Conservation (phyloP, 2,888 invertebrate species). For the Sinelater perroti region DNA sequence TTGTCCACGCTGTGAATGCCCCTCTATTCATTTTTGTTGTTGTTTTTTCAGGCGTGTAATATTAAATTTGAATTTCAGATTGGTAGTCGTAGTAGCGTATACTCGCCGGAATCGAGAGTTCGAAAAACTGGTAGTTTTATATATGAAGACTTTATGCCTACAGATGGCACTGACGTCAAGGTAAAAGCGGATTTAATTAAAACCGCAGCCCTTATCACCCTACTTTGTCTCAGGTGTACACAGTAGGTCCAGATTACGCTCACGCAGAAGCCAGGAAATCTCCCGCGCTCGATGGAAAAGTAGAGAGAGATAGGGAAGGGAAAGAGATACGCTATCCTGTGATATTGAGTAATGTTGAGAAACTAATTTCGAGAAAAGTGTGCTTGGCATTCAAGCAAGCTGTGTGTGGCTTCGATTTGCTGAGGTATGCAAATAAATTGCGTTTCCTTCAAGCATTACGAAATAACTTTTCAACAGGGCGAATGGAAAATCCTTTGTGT, state of each 20-base stretch:
- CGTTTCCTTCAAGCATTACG: too few species aligned
- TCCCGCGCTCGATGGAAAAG: conserved; percentile 97
- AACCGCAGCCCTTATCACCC: not conserved
- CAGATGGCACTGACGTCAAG: conserved; percentile 80
- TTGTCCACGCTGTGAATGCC: not conserved
- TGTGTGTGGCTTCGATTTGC: conserved; percentile 98
- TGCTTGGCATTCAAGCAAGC: conserved; percentile 97
- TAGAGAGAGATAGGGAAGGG: conserved; percentile 97
- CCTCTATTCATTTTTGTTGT: too few species aligned
- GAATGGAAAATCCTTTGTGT: conserved; percentile 98
- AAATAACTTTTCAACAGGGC: conserved; percentile 70
- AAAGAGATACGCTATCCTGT: conserved; percentile 99
- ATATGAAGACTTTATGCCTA: conserved; percentile 99
- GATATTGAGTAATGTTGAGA: conserved; percentile 96
- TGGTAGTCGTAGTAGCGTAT: conserved; percentile 97
- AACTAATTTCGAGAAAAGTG: conserved; percentile 96
- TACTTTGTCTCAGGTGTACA: conserved; percentile 79
- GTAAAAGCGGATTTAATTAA: conserved; percentile 43
- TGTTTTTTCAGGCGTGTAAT: conserved; percentile 28
- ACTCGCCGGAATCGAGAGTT: conserved; percentile 95
- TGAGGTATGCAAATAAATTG: conserved; percentile 69
- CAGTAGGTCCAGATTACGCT: conserved; percentile 99
- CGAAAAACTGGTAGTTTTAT: conserved; percentile 98
- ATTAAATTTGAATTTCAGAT: conserved; percentile 69
- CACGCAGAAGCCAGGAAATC: conserved; percentile 99